Evolutionary conservation across 2,888 invertebrate genomes (phyloP).

Genomic region (Pinctada fucata): DNA sequence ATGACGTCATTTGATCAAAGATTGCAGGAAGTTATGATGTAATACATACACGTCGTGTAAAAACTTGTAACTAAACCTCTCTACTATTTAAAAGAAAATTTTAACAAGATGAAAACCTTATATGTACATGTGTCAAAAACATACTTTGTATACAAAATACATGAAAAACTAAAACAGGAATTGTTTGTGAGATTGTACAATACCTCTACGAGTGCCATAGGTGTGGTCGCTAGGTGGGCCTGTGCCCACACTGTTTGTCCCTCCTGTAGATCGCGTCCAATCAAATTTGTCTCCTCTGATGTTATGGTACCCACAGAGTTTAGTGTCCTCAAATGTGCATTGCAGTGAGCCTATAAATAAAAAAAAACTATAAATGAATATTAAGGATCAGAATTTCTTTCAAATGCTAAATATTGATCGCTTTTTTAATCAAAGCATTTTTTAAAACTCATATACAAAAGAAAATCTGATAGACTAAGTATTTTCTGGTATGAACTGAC

Average conservation of each 20-base stretch:
- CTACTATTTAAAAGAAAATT: no score
- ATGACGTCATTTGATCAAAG: no score
- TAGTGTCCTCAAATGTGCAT: slow-evolving; percentile 62
- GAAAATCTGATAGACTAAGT: background rate
- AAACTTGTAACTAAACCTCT: no score
- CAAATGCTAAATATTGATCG: no score
- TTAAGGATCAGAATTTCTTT: background rate
- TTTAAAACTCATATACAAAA: background rate
- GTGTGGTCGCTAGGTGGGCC: slow-evolving; percentile 71
- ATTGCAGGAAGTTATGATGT: no score
- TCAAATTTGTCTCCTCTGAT: slow-evolving; percentile 56
- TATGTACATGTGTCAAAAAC: no score
- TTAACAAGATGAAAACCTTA: no score
- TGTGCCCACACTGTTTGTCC: slow-evolving; percentile 53
- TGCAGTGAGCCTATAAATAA: slow-evolving; percentile 38
- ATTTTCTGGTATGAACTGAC: slow-evolving; percentile 52
- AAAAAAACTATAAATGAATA: background rate
- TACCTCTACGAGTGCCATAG: slow-evolving; percentile 67
- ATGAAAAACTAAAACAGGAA: no score
- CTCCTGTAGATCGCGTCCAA: slow-evolving; percentile 62
- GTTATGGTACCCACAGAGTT: slow-evolving; percentile 55
- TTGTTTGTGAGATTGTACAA: no score
- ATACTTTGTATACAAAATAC: no score
- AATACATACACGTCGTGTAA: no score
- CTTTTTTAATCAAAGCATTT: background rate